These are phyloP conservation scores for Monopis laevigella DNA, from an alignment of 2,888 invertebrate genomes.

Conservation along the genomic window DNA sequence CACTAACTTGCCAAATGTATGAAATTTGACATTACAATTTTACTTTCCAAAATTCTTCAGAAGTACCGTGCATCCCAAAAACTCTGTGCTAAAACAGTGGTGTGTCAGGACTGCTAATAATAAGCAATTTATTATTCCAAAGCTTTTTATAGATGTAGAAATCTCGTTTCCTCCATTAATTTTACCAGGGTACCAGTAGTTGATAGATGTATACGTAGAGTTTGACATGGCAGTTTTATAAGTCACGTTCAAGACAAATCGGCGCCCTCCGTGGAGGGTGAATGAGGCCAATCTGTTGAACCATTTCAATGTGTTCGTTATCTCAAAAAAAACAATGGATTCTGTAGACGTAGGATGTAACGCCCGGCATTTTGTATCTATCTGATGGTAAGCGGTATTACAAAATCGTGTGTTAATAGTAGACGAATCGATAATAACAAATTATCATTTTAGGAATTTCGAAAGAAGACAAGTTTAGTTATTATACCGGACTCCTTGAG, in stretches of 20 bases:
- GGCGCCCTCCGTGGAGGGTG: conserved; percentile 13
- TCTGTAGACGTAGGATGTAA: conserved; percentile 11
- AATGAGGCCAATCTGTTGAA: conserved; percentile 17
- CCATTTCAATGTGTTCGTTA: conserved; percentile 16
- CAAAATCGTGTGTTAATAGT: no score
- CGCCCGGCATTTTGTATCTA: not conserved
- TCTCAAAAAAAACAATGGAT: conserved; percentile 18
- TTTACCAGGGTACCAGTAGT: not conserved
- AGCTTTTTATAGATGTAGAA: no score
- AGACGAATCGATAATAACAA: not conserved
- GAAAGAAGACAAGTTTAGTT: no score
- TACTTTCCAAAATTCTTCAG: no score
- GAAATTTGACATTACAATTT: no score
- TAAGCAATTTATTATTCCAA: no score
- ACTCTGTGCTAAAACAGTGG: no score
- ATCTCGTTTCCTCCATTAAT: not conserved
- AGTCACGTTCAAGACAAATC: conserved; percentile 16
- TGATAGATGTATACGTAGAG: not conserved
- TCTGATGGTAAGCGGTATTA: not conserved
- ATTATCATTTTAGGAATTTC: no score
- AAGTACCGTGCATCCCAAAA: no score
- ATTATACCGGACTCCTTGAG: no score
- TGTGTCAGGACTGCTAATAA: no score
- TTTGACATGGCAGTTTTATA: conserved; percentile 13
- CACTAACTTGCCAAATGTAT: no score